Evolutionary conservation across 2,113 vertebrate species (phyloP).

Genomic region (Sorex fumeus): DNA sequence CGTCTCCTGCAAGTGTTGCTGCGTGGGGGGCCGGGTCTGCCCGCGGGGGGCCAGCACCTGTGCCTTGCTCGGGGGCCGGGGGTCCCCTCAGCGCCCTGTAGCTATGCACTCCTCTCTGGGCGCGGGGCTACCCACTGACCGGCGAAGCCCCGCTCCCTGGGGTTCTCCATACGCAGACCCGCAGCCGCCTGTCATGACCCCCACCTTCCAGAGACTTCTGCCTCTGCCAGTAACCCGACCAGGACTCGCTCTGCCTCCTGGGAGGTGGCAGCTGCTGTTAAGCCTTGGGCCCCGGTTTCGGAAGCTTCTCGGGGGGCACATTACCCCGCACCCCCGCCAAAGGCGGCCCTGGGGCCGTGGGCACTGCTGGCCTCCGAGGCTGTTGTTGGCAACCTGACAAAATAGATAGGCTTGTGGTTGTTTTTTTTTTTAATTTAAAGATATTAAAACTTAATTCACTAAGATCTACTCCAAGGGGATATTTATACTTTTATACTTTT

Average conservation of each 20-base stretch:
- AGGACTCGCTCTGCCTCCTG: not conserved
- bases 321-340: constrained; percentile 58
- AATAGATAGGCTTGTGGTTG: constrained; percentile 75
- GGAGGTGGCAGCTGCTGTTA: not conserved
- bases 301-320: not conserved
- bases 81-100: constrained; percentile 1
- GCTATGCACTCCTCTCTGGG: constrained; percentile 87
- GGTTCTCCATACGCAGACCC: not conserved
- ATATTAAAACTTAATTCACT: constrained; percentile 87
- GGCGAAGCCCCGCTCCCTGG: not conserved
- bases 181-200: not conserved
- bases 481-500: constrained; percentile 92
- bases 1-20: constrained; percentile 80
- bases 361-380: not conserved
- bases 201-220: constrained; percentile 5
- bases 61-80: not conserved
- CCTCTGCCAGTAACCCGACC: not conserved
- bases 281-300: not conserved
- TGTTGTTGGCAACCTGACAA: constrained; percentile 68
- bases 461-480: constrained; percentile 87
- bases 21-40: not conserved
- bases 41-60: no score
- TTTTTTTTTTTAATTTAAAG: constrained; percentile 86
- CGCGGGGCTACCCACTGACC: no score
- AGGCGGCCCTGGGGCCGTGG: constrained; percentile 20